phyloP scores from a whole-genome alignment of 1,140 invertebrate genomes.

The Heliothis virescens region DNA sequence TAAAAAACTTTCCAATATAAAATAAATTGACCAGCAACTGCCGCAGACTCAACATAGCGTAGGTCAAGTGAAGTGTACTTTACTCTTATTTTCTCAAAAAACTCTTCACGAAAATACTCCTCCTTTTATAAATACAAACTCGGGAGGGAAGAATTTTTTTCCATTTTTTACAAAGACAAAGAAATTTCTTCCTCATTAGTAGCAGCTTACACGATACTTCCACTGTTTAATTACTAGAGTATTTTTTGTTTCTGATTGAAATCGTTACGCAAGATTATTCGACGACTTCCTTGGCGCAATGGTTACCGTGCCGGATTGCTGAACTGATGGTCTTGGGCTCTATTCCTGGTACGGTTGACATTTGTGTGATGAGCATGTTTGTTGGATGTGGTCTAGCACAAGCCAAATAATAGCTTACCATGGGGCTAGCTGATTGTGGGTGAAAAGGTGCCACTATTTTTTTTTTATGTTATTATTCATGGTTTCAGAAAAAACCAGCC shows the following conservation, averaged over 20 bases:
- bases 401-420: too few species aligned
- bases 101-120: not conserved
- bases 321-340: too few species aligned
- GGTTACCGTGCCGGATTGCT: too few species aligned
- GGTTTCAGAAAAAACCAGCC: too few species aligned
- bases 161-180: constrained; percentile 13
- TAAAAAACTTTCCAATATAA: too few species aligned
- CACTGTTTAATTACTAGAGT: constrained; percentile 25
- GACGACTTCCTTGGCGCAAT: too few species aligned
- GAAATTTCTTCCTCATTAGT: constrained; percentile 31
- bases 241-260: not conserved
- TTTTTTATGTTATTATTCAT: too few species aligned
- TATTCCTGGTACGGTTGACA: too few species aligned
- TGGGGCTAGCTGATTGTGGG: too few species aligned
- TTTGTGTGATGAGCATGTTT: too few species aligned
- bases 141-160: not conserved
- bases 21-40: not conserved
- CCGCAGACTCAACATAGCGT: not conserved
- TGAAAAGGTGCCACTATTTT: too few species aligned
- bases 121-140: not conserved
- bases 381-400: too few species aligned
- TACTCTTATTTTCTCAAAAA: not conserved
- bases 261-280: not conserved
- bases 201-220: not conserved
- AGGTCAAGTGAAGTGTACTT: constrained; percentile 2